These are phyloP conservation scores for Halichondria panicea DNA, from an alignment of 37 sponge, comb jelly and placozoan species.

Conservation along the genomic window DNA sequence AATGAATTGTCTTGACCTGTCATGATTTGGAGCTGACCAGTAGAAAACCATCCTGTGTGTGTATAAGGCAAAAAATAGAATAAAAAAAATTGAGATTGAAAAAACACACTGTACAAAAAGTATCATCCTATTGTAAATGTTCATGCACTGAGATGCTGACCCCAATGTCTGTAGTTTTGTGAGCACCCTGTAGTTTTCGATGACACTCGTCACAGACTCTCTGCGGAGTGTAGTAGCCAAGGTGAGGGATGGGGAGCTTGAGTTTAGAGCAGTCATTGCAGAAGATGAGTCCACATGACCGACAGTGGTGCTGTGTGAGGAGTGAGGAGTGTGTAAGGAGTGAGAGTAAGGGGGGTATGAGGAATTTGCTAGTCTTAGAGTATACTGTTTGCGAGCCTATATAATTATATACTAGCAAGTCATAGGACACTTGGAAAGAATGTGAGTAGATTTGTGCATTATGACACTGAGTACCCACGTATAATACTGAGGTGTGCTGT, in stretches of 20 bases:
- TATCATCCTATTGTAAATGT: too few species aligned
- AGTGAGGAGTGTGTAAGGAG: not conserved
- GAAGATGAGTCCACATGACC: constrained; percentile 89
- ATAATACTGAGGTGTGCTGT: not conserved
- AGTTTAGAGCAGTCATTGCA: constrained; percentile 85
- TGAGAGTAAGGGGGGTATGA: not conserved
- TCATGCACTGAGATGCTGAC: constrained; percentile 12
- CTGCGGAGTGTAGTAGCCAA: constrained; percentile 69
- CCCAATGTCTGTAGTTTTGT: constrained; percentile 19
- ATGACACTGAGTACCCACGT: not conserved
- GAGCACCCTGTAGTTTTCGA: constrained; percentile 39
- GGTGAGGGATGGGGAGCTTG: constrained; percentile 56
- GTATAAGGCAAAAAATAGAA: too few species aligned
- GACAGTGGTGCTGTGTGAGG: not conserved
- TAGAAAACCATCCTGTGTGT: too few species aligned
- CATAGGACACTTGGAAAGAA: not conserved
- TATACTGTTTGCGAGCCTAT: not conserved
- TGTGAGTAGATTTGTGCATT: not conserved
- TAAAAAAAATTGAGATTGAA: too few species aligned
- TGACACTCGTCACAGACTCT: constrained; percentile 67
- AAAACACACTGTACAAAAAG: too few species aligned
- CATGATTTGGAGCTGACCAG: too few species aligned
- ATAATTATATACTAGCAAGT: not conserved
- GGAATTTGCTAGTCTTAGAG: not conserved
- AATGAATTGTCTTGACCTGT: too few species aligned